Evolutionary conservation across 2,113 vertebrate genomes (phyloP), one percentile per base, ranked within the genome.

Genomic region (Nerophis lumbriciformis): DNA sequence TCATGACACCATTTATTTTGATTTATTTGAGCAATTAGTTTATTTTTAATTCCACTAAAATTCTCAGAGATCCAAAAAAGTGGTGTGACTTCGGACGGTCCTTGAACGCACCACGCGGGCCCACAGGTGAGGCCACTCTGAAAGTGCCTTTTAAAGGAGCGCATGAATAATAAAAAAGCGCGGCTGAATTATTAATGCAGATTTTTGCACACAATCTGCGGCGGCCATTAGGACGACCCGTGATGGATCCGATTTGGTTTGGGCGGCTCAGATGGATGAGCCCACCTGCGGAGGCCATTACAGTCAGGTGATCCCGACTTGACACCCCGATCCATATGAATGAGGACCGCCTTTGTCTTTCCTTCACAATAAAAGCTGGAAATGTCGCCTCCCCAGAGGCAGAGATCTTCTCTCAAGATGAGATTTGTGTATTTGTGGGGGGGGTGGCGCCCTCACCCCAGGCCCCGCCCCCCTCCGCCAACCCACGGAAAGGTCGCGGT

Each of bases 151-250:
- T 49, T 37, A 48, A 47, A 48, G 35, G 35, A n/a, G 45, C 28
- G 21, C 68, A 87, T 89, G 79, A 86, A 87, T 89, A 87, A 87
- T 88, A 65, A 62, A 88, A 73, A 56, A n/a, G 42, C 0, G 0
- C 6, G 39, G 44, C 70, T 87, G 79, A 89, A 89, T 89, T 85
- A 90, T 88, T 87, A 61, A 89, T 85, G 61, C 77, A 87, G 82
- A 88, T 89, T 88, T 89, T 89, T 85, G 81, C 84, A 83, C 86
- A 84, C 83, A 78, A 88, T 89, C 79, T 88, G 73, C 77, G 62
- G 69, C 70, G 73, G 65, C 79, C 75, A 86, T 89, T 89, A 88
- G 78, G 68, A 63, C n/a, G 76, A 81, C 73, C 59, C 68, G 68
- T 75, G 86, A 80, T 77, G 81, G 79, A 85, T 90, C 85, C 82